A percentile compares a stretch with the other conserved stretches of the same genome.
These are phyloP conservation scores for Brachypteracias leptosomus DNA, from an alignment of 2,113 vertebrate genomes.

Conservation along the genomic window DNA sequence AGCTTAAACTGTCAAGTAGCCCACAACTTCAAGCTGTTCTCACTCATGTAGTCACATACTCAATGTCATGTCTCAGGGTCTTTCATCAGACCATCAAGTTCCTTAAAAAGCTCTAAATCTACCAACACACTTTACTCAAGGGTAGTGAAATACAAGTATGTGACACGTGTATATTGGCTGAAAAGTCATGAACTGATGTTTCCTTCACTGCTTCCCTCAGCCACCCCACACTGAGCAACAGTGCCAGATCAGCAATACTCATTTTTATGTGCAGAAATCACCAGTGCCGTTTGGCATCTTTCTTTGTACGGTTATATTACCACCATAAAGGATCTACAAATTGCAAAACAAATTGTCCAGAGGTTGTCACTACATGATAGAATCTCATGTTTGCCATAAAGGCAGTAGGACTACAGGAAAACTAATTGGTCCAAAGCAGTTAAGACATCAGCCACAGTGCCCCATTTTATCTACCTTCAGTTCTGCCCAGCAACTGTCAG, in stretches of 20 bases:
- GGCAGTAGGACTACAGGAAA: not conserved
- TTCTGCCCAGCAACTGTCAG: not conserved
- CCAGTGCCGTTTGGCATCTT: not conserved
- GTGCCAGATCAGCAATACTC: not conserved
- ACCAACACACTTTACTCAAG: not conserved
- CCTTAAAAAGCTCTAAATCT: not conserved
- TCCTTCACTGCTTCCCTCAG: not conserved
- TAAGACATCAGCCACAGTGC: not conserved
- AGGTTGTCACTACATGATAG: not conserved
- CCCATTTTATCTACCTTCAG: not conserved
- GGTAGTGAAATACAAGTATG: not conserved
- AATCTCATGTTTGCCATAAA: not conserved
- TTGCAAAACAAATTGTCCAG: not conserved
- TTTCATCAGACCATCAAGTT: not conserved
- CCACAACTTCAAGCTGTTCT: not conserved
- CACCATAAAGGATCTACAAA: not conserved
- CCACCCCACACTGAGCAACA: not conserved
- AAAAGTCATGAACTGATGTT: not conserved
- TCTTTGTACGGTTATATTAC: not conserved
- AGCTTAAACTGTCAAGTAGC: not conserved
- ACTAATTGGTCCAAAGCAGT: not conserved
- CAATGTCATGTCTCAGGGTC: not conserved
- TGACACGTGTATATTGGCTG: not conserved
- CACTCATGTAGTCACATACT: not conserved
- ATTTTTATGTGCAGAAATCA: not conserved